Percentiles rank a stretch among this genome's conserved stretches.
Conservation (phyloP, 2,113 vertebrate genomes). For the Cnemophilus loriae region DNA sequence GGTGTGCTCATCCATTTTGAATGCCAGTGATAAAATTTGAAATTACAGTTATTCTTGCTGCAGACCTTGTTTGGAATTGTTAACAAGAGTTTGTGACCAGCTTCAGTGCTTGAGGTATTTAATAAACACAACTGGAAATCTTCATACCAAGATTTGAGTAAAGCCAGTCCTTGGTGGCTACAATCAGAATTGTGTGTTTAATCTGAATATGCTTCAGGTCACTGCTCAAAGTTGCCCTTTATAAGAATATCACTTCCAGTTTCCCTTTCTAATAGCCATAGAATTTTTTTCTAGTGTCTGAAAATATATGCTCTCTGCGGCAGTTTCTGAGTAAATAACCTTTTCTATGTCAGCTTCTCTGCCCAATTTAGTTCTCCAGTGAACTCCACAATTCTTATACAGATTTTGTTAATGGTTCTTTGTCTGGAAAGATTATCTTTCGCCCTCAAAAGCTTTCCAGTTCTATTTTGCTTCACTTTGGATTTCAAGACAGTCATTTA, state of each 20-base stretch:
- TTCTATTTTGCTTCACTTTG: conserved; percentile 1
- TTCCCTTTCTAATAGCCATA: background rate
- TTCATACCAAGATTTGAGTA: background rate
- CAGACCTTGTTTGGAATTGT: background rate
- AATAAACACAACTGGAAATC: background rate
- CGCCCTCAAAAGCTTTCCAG: background rate
- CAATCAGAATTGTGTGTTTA: background rate
- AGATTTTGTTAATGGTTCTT: background rate
- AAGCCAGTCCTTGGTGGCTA: background rate
- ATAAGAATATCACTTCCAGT: background rate
- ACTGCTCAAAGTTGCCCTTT: background rate
- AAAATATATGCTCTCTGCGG: background rate
- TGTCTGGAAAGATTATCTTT: background rate
- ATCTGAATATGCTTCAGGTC: background rate
- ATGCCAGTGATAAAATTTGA: background rate
- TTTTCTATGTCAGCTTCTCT: background rate
- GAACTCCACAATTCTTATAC: background rate
- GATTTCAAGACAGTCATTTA: background rate
- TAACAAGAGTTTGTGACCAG: background rate
- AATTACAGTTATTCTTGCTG: background rate
- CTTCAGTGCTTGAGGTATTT: background rate
- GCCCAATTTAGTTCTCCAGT: background rate
- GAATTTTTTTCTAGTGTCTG: background rate
- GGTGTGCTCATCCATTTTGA: background rate
- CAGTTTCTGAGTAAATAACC: background rate